Evolutionary conservation across 1,140 invertebrate species (phyloP).

Genomic region (Galleria mellonella): DNA sequence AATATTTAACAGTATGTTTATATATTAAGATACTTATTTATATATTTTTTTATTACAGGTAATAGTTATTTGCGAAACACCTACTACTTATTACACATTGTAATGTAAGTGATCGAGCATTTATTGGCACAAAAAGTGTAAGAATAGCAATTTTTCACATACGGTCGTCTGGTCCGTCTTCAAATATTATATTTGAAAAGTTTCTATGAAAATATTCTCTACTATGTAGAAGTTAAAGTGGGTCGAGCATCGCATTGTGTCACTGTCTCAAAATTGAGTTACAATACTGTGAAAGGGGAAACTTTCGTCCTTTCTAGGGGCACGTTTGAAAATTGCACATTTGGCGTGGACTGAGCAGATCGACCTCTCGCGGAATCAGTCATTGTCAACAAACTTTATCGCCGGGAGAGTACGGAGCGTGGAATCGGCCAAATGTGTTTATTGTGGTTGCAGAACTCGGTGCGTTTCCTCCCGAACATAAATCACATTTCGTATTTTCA

Average conservation of each 20-base stretch:
- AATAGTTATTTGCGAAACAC: neutral
- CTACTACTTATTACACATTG: too few relatives aligned
- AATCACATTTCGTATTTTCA: constrained; percentile 20
- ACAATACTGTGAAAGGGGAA: constrained; percentile 25
- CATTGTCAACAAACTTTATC: constrained; percentile 62
- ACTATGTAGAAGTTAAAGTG: constrained; percentile 22
- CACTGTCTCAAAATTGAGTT: constrained; percentile 32
- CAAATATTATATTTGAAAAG: constrained; percentile 4
- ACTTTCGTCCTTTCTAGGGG: constrained; percentile 24
- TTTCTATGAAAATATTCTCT: constrained; percentile 24
- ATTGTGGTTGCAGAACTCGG: constrained; percentile 32
- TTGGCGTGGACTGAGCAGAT: constrained; percentile 17
- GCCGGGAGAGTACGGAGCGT: constrained; percentile 19
- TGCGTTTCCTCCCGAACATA: constrained; percentile 11
- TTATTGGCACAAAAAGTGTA: too few relatives aligned
- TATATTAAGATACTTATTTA: too few relatives aligned
- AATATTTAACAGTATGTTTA: too few relatives aligned
- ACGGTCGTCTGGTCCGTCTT: too few relatives aligned
- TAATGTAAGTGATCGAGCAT: too few relatives aligned
- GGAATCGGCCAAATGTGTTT: constrained; percentile 54
- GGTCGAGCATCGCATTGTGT: constrained; percentile 25
- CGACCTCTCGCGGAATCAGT: constrained; percentile 39
- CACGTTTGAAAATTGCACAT: constrained; percentile 34
- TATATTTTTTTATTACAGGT: neutral
- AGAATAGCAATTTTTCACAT: too few relatives aligned